A percentile compares a stretch with the other conserved stretches of the same genome.
phyloP scores from a whole-genome alignment of 2,888 invertebrate species.

The Amblyteles armatorius region DNA sequence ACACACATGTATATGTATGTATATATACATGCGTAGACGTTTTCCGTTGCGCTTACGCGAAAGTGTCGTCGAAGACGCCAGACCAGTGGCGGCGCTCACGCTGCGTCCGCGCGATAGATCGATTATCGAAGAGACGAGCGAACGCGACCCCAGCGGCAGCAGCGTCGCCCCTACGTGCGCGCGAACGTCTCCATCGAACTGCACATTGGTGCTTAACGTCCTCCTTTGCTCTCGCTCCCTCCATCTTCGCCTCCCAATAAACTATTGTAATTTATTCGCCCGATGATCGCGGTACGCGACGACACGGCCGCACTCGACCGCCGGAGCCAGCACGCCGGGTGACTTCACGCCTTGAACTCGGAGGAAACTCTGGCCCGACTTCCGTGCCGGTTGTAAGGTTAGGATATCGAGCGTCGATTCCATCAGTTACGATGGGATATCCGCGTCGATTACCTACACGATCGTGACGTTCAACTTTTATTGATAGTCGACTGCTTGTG shows the following conservation, averaged over 20 bases:
- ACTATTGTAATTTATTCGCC: conserved; percentile 64
- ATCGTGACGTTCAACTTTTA: conserved; percentile 37
- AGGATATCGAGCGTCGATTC: background rate
- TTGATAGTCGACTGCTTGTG: conserved; percentile 2
- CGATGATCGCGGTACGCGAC: conserved; percentile 33
- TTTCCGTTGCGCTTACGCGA: conserved; percentile 26
- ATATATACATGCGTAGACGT: too few species aligned
- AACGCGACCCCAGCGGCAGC: background rate
- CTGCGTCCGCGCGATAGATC: conserved; percentile 30
- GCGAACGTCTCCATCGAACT: conserved; percentile 40
- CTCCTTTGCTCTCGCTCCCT: background rate
- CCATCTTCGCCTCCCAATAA: conserved; percentile 17
- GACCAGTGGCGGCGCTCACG: background rate
- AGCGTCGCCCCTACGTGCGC: background rate
- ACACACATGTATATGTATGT: background rate
- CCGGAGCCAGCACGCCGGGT: background rate
- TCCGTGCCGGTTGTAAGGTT: conserved; percentile 2
- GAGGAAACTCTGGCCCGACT: background rate
- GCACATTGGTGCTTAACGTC: conserved; percentile 28
- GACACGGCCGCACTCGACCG: conserved; percentile 31
- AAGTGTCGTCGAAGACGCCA: conserved; percentile 40
- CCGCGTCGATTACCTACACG: conserved; percentile 40
- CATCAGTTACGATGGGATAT: conserved; percentile 23
- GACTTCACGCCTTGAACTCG: background rate
- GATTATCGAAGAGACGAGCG: conserved; percentile 43